phyloP scores from a whole-genome alignment of 1,140 invertebrate genomes.

The Bombus vancouverensis region DNA sequence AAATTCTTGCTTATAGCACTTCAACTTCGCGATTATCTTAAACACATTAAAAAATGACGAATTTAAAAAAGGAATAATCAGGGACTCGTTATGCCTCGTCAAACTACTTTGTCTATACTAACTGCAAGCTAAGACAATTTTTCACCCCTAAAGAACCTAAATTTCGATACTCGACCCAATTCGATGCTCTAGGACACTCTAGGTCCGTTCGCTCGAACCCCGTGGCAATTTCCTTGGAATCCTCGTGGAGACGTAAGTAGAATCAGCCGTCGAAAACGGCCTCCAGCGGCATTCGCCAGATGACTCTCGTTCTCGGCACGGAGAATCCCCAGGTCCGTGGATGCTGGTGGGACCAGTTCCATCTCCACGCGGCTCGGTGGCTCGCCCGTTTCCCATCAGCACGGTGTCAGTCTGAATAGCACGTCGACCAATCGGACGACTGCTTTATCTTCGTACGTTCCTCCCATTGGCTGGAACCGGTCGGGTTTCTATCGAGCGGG shows the following conservation, averaged over 20 bases:
- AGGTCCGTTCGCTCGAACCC: neutral
- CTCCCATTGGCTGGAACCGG: conserved; percentile 59
- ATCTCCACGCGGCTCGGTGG: conserved; percentile 61
- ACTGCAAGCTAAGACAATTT: neutral
- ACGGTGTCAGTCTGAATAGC: conserved; percentile 69
- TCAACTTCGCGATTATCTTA: neutral
- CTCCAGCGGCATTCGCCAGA: conserved; percentile 72
- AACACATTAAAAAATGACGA: too few relatives aligned
- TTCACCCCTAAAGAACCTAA: accelerated
- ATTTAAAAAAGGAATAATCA: neutral
- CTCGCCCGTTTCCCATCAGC: conserved; percentile 50
- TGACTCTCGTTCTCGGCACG: conserved; percentile 76
- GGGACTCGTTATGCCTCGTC: neutral
- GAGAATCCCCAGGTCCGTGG: conserved; percentile 49
- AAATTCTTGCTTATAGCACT: too few relatives aligned
- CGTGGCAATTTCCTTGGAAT: neutral
- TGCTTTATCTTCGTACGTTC: conserved; percentile 71
- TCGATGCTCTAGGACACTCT: neutral
- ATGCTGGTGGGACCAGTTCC: conserved; percentile 68
- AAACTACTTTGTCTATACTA: neutral
- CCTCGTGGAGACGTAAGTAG: neutral
- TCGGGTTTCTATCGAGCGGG: conserved; percentile 79
- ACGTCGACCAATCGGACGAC: conserved; percentile 76
- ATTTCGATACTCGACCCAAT: neutral
- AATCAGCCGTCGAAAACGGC: conserved; percentile 19